Percentiles rank a stretch among this genome's conserved stretches.
Evolutionary conservation across 2,888 invertebrate genomes (phyloP).

Genomic region (Troides helena): DNA sequence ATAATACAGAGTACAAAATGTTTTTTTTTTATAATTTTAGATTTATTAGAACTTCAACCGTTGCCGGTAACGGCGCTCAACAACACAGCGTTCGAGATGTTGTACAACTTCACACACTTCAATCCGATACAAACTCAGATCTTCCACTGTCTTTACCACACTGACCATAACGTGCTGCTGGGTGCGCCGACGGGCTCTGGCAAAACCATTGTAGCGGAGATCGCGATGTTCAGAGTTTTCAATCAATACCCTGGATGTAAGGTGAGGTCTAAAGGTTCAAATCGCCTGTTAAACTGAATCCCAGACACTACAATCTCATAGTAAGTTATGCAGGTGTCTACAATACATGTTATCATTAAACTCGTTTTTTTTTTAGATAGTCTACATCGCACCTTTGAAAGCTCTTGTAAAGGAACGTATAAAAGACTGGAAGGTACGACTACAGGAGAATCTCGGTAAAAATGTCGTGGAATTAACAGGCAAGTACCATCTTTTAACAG

Average conservation of each 20-base stretch:
- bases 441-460: slow-evolving; percentile 86
- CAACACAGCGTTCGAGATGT: slow-evolving; percentile 86
- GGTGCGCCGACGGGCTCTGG: slow-evolving; percentile 99
- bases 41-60: slow-evolving; percentile 94
- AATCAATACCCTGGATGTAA: slow-evolving; percentile 88
- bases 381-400: slow-evolving; percentile 99
- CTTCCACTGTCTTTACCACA: slow-evolving; percentile 97
- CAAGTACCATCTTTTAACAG: slow-evolving; percentile 45
- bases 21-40: slow-evolving; percentile 61
- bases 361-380: slow-evolving; percentile 79
- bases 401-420: slow-evolving; percentile 98
- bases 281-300: too few relatives aligned
- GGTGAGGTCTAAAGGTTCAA: slow-evolving; percentile 55
- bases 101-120: slow-evolving; percentile 96
- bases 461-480: slow-evolving; percentile 98
- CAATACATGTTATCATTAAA: too few relatives aligned
- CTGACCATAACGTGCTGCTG: slow-evolving; percentile 94
- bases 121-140: slow-evolving; percentile 99
- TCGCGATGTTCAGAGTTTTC: slow-evolving; percentile 97
- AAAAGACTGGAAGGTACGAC: slow-evolving; percentile 93
- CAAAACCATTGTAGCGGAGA: slow-evolving; percentile 98
- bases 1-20: too few relatives aligned
- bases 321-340: too few relatives aligned
- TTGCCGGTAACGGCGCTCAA: slow-evolving; percentile 91
- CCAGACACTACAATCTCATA: too few relatives aligned